These are phyloP conservation scores for Anhinga anhinga DNA, from an alignment of 2,113 vertebrate species.

Conservation along the genomic window DNA sequence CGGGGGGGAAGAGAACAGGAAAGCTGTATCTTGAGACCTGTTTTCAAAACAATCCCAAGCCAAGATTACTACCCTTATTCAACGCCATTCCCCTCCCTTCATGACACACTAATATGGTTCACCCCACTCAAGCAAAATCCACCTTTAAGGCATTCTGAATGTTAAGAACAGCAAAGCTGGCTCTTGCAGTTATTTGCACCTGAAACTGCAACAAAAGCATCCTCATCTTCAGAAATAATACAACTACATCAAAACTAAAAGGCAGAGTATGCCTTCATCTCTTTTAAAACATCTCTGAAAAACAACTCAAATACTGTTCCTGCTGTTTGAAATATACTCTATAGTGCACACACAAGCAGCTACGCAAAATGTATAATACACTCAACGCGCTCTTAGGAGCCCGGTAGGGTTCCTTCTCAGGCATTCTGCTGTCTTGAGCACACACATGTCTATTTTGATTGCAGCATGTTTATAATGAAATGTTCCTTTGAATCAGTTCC, in stretches of 20 bases:
- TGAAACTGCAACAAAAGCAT: not conserved
- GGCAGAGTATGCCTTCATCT: not conserved
- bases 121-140: not conserved
- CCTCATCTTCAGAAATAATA: not conserved
- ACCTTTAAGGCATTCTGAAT: not conserved
- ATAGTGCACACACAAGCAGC: not conserved
- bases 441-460: not conserved
- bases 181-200: not conserved
- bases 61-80: not conserved
- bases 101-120: rapidly evolving
- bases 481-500: not conserved
- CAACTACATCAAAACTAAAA: not conserved
- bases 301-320: not conserved
- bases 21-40: not conserved
- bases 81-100: not conserved
- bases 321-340: not conserved
- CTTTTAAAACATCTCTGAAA: not conserved
- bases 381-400: not conserved
- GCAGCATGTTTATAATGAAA: not conserved
- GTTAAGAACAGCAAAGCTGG: not conserved
- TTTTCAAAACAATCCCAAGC: not conserved
- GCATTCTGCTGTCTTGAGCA: not conserved
- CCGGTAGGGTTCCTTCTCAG: not conserved
- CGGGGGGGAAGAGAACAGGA: not conserved
- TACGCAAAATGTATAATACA: not conserved